phyloP scores from a whole-genome alignment of 2,888 invertebrate genomes.

The Drosophila diplacantha region DNA sequence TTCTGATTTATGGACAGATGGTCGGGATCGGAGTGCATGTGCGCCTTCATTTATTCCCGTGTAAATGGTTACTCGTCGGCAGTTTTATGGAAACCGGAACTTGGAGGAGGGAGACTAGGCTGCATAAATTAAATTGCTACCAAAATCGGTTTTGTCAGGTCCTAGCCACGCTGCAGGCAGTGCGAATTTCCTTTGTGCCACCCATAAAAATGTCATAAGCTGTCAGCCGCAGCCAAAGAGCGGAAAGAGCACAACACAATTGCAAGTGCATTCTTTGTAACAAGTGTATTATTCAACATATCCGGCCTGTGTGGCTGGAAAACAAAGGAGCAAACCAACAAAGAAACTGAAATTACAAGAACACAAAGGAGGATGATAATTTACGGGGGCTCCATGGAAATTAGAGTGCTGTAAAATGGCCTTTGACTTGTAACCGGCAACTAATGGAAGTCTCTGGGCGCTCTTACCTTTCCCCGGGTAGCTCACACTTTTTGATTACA shows the following conservation, averaged over 20 bases:
- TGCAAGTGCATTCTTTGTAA: constrained; percentile 13
- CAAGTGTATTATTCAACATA: constrained; percentile 6
- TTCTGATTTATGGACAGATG: constrained; percentile 48
- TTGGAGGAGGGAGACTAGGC: neutral
- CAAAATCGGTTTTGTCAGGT: constrained; percentile 2
- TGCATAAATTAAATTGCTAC: constrained; percentile 8
- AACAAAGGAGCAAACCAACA: constrained; percentile 1
- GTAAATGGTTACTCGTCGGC: constrained; percentile 29
- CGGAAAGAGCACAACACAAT: constrained; percentile 16
- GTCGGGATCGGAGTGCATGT: constrained; percentile 47
- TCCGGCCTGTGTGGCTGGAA: neutral
- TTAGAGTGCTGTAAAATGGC: constrained; percentile 3
- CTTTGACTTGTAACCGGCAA: neutral
- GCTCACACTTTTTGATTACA: neutral
- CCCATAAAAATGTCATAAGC: constrained; percentile 26
- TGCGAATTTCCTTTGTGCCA: neutral
- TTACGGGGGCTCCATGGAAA: constrained; percentile 1
- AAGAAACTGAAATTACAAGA: neutral
- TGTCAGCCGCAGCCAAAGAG: constrained; percentile 21
- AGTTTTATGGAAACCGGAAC: constrained; percentile 57
- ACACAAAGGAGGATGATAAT: neutral
- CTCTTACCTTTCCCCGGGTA: neutral
- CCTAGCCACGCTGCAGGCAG: neutral
- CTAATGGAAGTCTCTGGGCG: neutral
- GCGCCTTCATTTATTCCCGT: constrained; percentile 14